Base-by-base conservation (phyloP, 2,797 vertebrate species). In the Myioborus melanocephalus region DNA sequence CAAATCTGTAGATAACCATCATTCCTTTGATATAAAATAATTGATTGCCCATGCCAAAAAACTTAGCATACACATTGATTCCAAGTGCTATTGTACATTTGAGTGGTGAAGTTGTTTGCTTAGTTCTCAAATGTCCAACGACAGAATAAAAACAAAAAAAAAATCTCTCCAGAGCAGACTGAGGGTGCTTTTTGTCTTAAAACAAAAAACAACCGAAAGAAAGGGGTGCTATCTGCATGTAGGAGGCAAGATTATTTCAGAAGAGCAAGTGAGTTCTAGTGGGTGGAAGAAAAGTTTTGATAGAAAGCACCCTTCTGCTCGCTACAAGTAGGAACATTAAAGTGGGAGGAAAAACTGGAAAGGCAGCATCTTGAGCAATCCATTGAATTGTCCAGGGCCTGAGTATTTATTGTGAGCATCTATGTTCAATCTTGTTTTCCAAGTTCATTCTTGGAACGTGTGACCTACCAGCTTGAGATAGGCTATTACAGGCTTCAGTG, bases 391-490 rank as follows among this genome's bases (percentile, higher is more conserved):
- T 68, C 35, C 57, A 61, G 44, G 18, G 14, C 66, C 23, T 68
- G 44, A 66, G 44, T 46, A 76, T 28, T 91, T 89, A 41, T 10
- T 8, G 20, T 43, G 34, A 41, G 28, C 18, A 56, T 52, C n/a
- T 70, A 0, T 37, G n/a, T 73, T 83, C 32, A 0, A 0, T 32
- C 9, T 59, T 79, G 35, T 73, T 78, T 53, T 14, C n/a, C 18
- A 44, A 64, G 9, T 49, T 81, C 15, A 5, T 77, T 81, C 26
- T 57, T 86, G 44, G 18, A 83, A 30, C 12, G 6, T 63, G 26
- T 87, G 35, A 69, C 52, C 23, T 65, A 23, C 83, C 41, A 35
- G 11, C 26, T 66, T 89, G 47, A 93, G 66, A 77, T 59, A 57
- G 41, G 47, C 78, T 14, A 4, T 84, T 76, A 16, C 43, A 89